A percentile compares a stretch with the other conserved stretches of the same genome.
These are phyloP conservation scores for Heliocidaris erythrogramma DNA, from an alignment of 35 echinoderm and acorn worm genomes.

Conservation along the genomic window DNA sequence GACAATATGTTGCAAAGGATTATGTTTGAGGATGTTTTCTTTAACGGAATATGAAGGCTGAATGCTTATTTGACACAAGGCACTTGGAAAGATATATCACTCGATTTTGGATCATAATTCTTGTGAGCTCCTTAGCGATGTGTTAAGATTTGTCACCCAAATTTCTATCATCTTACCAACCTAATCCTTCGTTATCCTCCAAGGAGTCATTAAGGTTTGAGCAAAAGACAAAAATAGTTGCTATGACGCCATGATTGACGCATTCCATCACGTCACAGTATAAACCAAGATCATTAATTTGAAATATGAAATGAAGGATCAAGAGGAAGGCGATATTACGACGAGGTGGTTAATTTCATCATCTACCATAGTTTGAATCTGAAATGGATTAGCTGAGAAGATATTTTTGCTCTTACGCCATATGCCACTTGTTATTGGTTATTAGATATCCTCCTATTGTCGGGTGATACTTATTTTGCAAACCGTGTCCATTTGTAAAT, in stretches of 20 bases:
- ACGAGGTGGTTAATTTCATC: not conserved
- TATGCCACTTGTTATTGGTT: not conserved
- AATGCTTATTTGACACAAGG: too few relatives aligned
- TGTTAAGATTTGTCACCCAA: not conserved
- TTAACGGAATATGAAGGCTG: too few relatives aligned
- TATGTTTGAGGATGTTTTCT: too few relatives aligned
- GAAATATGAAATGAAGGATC: not conserved
- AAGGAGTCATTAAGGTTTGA: not conserved
- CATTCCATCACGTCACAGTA: not conserved
- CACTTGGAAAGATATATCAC: too few relatives aligned
- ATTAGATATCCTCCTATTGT: not conserved
- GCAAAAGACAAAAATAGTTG: not conserved
- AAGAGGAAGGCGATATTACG: not conserved
- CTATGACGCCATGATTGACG: not conserved
- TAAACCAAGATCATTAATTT: not conserved
- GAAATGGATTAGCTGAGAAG: not conserved
- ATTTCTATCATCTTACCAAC: slow-evolving; percentile 11
- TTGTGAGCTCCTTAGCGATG: not conserved
- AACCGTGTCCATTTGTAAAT: not conserved
- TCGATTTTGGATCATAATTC: not conserved
- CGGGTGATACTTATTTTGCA: not conserved
- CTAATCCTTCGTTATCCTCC: not conserved
- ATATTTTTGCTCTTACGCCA: not conserved
- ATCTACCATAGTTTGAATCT: not conserved
- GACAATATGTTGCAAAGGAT: too few relatives aligned